phyloP scores from a whole-genome alignment of 2,797 vertebrate genomes.

The Hydrocynus forskahlii region DNA sequence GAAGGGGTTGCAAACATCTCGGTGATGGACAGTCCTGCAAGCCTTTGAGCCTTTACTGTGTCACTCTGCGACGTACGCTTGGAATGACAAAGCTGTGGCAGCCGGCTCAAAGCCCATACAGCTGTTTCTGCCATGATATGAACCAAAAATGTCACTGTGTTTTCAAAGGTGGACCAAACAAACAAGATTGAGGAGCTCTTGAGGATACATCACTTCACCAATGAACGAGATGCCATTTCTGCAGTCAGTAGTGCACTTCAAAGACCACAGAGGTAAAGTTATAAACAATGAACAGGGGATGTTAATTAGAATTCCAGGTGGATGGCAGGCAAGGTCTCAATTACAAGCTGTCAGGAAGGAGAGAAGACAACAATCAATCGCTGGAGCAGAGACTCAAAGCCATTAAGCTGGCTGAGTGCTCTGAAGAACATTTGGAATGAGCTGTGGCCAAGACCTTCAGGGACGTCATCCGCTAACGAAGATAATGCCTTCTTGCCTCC shows the following conservation, averaged over 20 bases:
- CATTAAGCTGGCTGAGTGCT: constrained; percentile 17
- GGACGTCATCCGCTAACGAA: constrained; percentile 42
- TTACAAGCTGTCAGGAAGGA: constrained; percentile 20
- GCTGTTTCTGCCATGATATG: not conserved
- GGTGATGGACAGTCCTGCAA: not conserved
- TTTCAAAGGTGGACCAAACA: not conserved
- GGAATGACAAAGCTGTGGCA: not conserved
- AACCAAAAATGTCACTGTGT: not conserved
- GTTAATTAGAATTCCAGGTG: constrained; percentile 34
- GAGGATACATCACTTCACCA: not conserved
- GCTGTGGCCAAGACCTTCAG: constrained; percentile 6
- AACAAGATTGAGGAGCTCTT: not conserved
- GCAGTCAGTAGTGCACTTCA: constrained; percentile 5
- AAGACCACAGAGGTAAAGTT: not conserved
- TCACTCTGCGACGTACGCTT: constrained; percentile 4
- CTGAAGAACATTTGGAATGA: not conserved
- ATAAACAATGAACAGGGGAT: not conserved
- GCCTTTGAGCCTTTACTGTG: not conserved
- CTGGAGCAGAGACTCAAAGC: constrained; percentile 29
- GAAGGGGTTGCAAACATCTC: not conserved
- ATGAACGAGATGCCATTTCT: not conserved
- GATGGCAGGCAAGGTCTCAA: constrained; percentile 20
- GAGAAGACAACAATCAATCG: constrained; percentile 26
- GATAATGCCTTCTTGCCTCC: constrained; percentile 36
- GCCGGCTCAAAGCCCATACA: constrained; percentile 20